Percentiles rank a stretch among this genome's conserved stretches.
These are phyloP conservation scores for Clarias macrocephalus DNA, from an alignment of 2,113 vertebrate species.

Conservation along the genomic window DNA sequence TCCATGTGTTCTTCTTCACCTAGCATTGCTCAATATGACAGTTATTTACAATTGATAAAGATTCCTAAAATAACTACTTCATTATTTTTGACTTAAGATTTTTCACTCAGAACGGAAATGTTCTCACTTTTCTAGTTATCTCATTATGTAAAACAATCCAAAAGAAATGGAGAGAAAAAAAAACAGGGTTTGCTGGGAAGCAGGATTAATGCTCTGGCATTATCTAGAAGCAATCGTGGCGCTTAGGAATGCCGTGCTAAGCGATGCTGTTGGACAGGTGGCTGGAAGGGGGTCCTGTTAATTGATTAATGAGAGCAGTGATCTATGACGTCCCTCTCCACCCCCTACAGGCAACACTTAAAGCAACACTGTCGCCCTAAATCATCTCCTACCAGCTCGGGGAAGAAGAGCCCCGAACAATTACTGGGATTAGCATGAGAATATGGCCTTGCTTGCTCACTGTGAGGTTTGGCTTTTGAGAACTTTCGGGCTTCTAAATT, in stretches of 20 bases:
- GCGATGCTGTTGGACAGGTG: slow-evolving; percentile 70
- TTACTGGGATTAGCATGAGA: slow-evolving; percentile 73
- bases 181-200: background rate
- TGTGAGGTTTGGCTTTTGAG: slow-evolving; percentile 18
- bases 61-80: background rate
- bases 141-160: too few relatives aligned
- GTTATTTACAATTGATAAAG: background rate
- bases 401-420: slow-evolving; percentile 66
- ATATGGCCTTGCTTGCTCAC: slow-evolving; percentile 34
- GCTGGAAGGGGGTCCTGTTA: slow-evolving; percentile 65
- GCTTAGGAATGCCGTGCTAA: slow-evolving; percentile 71
- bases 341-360: slow-evolving; percentile 56
- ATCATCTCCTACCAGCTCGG: slow-evolving; percentile 78
- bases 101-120: background rate
- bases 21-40: background rate
- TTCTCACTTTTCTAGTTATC: background rate
- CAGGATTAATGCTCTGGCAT: slow-evolving; percentile 34
- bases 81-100: background rate
- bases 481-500: slow-evolving; percentile 24
- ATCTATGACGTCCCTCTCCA: slow-evolving; percentile 67
- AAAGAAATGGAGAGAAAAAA: background rate
- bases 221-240: slow-evolving; percentile 68
- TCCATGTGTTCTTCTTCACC: background rate
- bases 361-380: slow-evolving; percentile 69
- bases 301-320: slow-evolving; percentile 78